Evolutionary conservation across 2,888 invertebrate genomes (phyloP).

Genomic region (Drymonia ruficornis): DNA sequence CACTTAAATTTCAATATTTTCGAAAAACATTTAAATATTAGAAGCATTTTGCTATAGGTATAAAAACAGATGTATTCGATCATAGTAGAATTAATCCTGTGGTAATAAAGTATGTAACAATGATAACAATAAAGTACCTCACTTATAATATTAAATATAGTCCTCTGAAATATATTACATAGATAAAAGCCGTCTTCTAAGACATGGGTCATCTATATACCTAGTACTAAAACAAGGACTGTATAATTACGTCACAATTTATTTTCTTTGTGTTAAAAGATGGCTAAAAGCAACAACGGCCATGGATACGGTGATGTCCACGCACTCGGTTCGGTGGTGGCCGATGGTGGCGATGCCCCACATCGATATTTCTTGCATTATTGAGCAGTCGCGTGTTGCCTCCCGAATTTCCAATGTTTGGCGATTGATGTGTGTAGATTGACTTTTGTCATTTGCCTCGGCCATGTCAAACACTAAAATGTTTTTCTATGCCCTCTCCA

Average conservation of each 20-base stretch:
- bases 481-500: conserved; percentile 77
- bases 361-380: conserved; percentile 84
- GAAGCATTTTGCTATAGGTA: neutral
- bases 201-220: too few relatives aligned
- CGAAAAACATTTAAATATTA: neutral
- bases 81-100: too few relatives aligned
- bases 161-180: too few relatives aligned
- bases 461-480: conserved; percentile 81
- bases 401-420: conserved; percentile 83
- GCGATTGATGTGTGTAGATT: conserved; percentile 83
- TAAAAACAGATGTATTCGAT: neutral
- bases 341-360: conserved; percentile 70
- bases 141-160: too few relatives aligned
- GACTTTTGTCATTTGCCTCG: conserved; percentile 84
- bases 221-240: too few relatives aligned
- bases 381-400: conserved; percentile 82
- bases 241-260: neutral
- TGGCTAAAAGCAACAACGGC: conserved; percentile 2
- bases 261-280: neutral
- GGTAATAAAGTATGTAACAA: too few relatives aligned
- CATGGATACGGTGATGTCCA: conserved; percentile 52
- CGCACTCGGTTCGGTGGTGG: conserved; percentile 62
- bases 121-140: too few relatives aligned
- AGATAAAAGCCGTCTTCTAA: too few relatives aligned
- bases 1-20: neutral